Base-by-base conservation (phyloP, 1,140 invertebrate genomes). In the Diorhabda carinulata region DNA sequence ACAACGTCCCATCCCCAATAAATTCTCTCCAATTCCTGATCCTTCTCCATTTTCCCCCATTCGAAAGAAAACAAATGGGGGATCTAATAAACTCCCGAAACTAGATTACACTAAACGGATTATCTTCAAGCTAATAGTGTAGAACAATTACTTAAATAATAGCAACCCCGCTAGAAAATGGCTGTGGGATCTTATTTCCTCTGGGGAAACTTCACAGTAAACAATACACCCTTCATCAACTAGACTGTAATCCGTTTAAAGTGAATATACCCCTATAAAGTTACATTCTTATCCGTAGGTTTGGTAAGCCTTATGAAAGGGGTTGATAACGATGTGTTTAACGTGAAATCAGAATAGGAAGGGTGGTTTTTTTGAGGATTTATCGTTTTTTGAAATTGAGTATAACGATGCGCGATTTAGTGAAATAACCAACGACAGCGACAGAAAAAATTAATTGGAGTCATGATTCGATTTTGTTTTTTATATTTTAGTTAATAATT, bases 131-230 rank as follows among this genome's bases (percentile, higher is more conserved):
- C 77, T 78, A 78, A 78, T 78, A 78, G 75, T 66, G 70, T 76
- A 76, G 77, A 77, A 77, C 77, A 77, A 78, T 78, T 78, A 78
- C 77, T 78, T 78, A 78, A 78, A 77, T 78, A 78, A 77, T 78
- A 77, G 75, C 77, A 67, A 71, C 66, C 73, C 74, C 70, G 67
- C 45, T 72, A 69, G 73, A 76, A 78, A 78, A 78, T 78, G 76
- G 76, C 76, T 75, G 73, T 75, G 72, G 75, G 76, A 74, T 78
- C 76, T 78, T 78, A 78, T 78, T 78, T 78, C 76, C 76, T 78
- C 67, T 66, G 75, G 75, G 76, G 70, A 67, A 78, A 73, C 76
- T 78, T 72, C 64, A 66, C 71, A 74, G 72, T 73, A 76, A 76
- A 76, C 75, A 75, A 70, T 64, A 47, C 66, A 70, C 71, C 71